phyloP scores from a whole-genome alignment of 2,113 vertebrate species.

The Nesoenas mayeri region DNA sequence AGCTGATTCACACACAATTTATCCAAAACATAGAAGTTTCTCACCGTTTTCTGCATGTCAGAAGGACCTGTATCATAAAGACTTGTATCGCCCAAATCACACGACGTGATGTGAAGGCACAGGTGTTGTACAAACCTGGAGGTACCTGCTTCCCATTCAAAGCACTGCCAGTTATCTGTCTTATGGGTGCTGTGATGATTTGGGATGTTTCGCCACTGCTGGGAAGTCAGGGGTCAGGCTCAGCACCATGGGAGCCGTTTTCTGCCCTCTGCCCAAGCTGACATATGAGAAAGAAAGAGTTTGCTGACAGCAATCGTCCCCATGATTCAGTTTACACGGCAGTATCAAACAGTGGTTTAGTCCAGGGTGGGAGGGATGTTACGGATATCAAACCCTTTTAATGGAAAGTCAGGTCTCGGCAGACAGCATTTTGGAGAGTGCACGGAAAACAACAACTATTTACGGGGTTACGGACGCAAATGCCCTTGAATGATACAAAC shows the following conservation, averaged over 20 bases:
- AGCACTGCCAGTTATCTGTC: background rate
- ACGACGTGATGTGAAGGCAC: background rate
- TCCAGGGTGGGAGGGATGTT: background rate
- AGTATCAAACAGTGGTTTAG: background rate
- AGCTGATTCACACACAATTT: background rate
- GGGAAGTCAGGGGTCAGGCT: conserved; percentile 20
- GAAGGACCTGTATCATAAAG: background rate
- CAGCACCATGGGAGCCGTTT: background rate
- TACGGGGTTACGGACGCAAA: conserved; percentile 54
- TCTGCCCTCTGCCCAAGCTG: background rate
- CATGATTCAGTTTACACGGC: fast-evolving
- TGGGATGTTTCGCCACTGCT: background rate
- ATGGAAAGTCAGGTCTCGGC: background rate
- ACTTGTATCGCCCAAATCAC: background rate
- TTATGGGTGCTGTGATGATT: background rate
- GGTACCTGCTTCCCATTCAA: background rate
- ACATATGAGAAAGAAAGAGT: background rate
- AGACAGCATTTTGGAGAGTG: background rate
- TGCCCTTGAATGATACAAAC: conserved; percentile 68
- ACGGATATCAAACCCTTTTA: background rate
- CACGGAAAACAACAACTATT: conserved; percentile 40
- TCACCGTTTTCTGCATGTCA: background rate
- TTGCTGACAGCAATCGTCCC: background rate
- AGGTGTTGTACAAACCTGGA: background rate
- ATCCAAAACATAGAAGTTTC: background rate